These are phyloP conservation scores for Encarsia formosa DNA, from an alignment of 2,888 invertebrate species.

Conservation along the genomic window DNA sequence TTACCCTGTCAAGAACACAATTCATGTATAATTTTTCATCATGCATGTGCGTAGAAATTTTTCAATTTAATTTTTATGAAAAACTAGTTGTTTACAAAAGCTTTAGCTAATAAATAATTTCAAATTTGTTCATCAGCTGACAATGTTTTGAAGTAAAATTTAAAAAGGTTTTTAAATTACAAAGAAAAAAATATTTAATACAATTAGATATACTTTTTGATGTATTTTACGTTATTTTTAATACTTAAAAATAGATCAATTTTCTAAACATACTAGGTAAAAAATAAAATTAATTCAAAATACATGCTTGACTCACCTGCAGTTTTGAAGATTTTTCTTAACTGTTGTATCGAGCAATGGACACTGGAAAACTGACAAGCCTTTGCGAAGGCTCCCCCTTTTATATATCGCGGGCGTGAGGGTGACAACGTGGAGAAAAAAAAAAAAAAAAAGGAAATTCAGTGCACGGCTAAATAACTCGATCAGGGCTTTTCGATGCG, in stretches of 20 bases:
- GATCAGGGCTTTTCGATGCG: conserved; percentile 10
- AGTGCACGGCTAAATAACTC: conserved; percentile 13
- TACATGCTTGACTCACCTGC: background rate
- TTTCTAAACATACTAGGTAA: background rate
- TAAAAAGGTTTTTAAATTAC: background rate
- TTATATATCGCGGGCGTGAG: conserved; percentile 17
- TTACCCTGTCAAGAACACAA: conserved; percentile 14
- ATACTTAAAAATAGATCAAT: background rate
- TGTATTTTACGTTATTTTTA: background rate
- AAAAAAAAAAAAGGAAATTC: conserved; percentile 6
- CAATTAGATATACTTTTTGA: background rate
- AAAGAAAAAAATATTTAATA: background rate
- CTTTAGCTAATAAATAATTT: background rate
- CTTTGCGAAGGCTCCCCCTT: conserved; percentile 5
- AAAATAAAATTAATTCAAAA: background rate
- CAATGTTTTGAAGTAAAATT: background rate
- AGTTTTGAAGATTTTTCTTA: conserved; percentile 4
- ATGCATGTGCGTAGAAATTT: background rate
- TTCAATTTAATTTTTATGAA: background rate
- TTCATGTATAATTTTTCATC: background rate
- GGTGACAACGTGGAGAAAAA: too few relatives aligned
- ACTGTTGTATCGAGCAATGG: too few relatives aligned
- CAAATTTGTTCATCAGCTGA: background rate
- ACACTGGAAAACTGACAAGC: conserved; percentile 18
- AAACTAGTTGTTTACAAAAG: background rate